phyloP scores from a whole-genome alignment of 2,113 vertebrate genomes.

The Lonchura striata region DNA sequence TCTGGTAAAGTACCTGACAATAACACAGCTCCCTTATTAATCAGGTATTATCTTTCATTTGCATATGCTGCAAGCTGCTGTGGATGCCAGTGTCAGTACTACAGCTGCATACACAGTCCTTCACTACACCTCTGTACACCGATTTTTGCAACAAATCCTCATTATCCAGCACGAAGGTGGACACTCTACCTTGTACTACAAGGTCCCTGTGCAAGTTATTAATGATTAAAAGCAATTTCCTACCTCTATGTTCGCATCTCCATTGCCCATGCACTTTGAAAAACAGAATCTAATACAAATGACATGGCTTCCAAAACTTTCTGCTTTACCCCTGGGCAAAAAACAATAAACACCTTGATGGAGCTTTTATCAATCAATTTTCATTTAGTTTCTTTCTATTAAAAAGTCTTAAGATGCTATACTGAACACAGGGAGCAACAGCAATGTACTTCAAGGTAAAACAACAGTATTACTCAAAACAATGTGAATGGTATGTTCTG shows the following conservation, averaged over 20 bases:
- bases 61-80: not conserved
- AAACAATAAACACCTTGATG: slow-evolving; percentile 53
- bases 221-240: slow-evolving; percentile 55
- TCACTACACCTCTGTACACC: not conserved
- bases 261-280: not conserved
- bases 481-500: not conserved
- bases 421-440: slow-evolving; percentile 20
- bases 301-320: slow-evolving; percentile 21
- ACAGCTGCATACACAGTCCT: not conserved
- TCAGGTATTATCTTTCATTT: not conserved
- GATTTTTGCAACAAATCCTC: not conserved
- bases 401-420: slow-evolving; percentile 37
- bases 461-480: slow-evolving; percentile 39
- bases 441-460: slow-evolving; percentile 31
- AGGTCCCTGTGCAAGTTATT: slow-evolving; percentile 9
- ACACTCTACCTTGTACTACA: not conserved
- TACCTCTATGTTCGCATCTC: not conserved
- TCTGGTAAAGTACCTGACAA: not conserved
- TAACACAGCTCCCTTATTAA: not conserved
- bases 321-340: slow-evolving; percentile 40
- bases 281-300: slow-evolving; percentile 27
- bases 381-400: slow-evolving; percentile 59
- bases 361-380: slow-evolving; percentile 69
- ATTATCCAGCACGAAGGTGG: not conserved
- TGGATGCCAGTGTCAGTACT: not conserved